Percentiles rank a stretch among this genome's conserved stretches.
Conservation (phyloP, 2,113 vertebrate species). For the Nesogale talazaci region DNA sequence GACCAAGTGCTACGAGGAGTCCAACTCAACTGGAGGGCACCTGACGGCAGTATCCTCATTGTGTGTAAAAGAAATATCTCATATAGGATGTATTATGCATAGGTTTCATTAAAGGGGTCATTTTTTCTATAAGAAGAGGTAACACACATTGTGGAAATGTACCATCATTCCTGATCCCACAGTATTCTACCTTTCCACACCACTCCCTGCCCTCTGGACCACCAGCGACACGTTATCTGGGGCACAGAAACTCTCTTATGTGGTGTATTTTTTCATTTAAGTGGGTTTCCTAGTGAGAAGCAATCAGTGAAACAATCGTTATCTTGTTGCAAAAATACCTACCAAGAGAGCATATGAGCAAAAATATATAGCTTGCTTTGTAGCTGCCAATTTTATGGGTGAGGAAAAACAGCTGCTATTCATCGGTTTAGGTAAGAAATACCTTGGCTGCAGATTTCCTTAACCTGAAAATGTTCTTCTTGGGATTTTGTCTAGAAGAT, state of each 20-base stretch:
- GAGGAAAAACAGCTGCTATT: slow-evolving; percentile 32
- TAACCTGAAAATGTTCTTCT: slow-evolving; percentile 29
- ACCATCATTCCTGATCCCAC: neutral
- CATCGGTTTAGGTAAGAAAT: slow-evolving; percentile 38
- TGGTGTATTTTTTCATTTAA: slow-evolving; percentile 33
- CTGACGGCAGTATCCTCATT: neutral
- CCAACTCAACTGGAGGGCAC: too few species aligned
- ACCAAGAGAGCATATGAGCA: neutral
- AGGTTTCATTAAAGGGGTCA: neutral
- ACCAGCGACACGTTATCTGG: slow-evolving; percentile 13
- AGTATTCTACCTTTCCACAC: neutral
- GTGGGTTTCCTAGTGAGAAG: slow-evolving; percentile 51
- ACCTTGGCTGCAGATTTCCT: slow-evolving; percentile 54
- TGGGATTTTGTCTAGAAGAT: neutral
- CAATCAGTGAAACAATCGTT: slow-evolving; percentile 40
- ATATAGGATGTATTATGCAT: neutral
- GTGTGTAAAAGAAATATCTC: neutral
- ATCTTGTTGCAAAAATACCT: slow-evolving; percentile 51
- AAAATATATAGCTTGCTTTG: neutral
- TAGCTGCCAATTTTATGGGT: slow-evolving; percentile 57
- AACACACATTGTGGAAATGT: neutral
- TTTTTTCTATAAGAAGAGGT: neutral
- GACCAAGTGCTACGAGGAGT: too few species aligned
- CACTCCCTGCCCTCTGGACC: neutral
- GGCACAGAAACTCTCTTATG: neutral